Evolutionary conservation across 2,113 vertebrate species (phyloP).

Genomic region (Pholis gunnellus): DNA sequence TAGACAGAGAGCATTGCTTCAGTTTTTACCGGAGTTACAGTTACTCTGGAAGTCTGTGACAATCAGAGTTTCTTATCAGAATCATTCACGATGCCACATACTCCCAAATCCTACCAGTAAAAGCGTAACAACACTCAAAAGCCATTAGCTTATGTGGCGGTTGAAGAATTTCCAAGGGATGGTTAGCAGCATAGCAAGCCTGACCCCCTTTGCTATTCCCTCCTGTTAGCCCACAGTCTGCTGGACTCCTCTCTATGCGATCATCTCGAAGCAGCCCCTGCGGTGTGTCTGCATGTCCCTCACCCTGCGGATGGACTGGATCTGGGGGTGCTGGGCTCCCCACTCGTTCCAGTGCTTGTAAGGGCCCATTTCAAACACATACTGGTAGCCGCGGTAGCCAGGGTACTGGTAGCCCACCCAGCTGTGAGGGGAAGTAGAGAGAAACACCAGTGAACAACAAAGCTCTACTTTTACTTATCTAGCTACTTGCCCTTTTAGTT

Average conservation of each 20-base stretch:
- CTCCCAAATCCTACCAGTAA: conserved; percentile 56
- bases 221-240: conserved; percentile 44
- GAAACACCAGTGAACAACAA: neutral
- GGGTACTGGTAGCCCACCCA: conserved; percentile 91
- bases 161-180: conserved; percentile 57
- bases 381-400: conserved; percentile 88
- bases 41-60: conserved; percentile 46
- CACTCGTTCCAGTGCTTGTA: conserved; percentile 90
- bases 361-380: conserved; percentile 84
- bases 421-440: conserved; percentile 64
- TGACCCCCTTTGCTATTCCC: conserved; percentile 34
- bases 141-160: conserved; percentile 39
- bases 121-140: conserved; percentile 55
- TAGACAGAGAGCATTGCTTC: conserved; percentile 65
- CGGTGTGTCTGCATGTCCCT: conserved; percentile 88
- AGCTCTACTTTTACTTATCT: neutral
- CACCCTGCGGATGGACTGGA: conserved; percentile 88
- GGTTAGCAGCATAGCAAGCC: conserved; percentile 41
- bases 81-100: conserved; percentile 42
- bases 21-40: conserved; percentile 49
- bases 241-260: conserved; percentile 59
- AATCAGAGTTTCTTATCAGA: conserved; percentile 30
- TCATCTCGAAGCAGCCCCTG: conserved; percentile 85
- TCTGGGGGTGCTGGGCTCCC: conserved; percentile 86
- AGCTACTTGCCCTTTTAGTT: neutral